These are phyloP conservation scores for Mycetomoellerius zeteki DNA, from an alignment of 1,140 invertebrate species.

Conservation along the genomic window DNA sequence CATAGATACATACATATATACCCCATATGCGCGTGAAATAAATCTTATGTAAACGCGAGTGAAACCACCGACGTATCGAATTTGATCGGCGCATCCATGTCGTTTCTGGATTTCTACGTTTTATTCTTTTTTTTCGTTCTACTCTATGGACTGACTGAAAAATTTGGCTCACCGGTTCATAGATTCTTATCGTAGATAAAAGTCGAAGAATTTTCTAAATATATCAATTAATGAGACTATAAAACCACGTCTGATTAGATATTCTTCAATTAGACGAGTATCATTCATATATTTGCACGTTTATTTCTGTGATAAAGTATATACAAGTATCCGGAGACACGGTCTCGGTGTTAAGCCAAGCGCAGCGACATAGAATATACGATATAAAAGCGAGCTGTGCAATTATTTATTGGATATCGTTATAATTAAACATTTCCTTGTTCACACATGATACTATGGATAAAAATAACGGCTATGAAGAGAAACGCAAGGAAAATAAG, in stretches of 20 bases:
- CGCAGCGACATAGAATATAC: slow-evolving; percentile 8
- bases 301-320: slow-evolving; percentile 5
- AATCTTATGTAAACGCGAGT: slow-evolving; percentile 77
- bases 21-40: slow-evolving; percentile 61
- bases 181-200: neutral
- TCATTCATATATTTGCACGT: neutral
- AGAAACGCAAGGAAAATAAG: neutral
- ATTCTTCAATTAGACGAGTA: neutral
- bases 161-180: neutral
- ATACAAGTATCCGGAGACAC: too few species aligned
- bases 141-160: neutral
- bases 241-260: too few species aligned
- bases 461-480: slow-evolving; percentile 8
- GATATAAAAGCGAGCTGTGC: neutral
- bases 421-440: neutral
- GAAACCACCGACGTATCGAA: slow-evolving; percentile 68
- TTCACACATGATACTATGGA: neutral
- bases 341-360: too few species aligned
- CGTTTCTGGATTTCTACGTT: slow-evolving; percentile 13
- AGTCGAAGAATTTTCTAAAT: neutral
- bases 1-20: neutral
- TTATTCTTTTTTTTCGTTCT: neutral
- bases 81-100: slow-evolving; percentile 49
- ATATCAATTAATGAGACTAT: neutral
- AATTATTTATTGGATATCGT: slow-evolving; percentile 10